Base-by-base conservation (phyloP, 2,113 vertebrate species). In the Menidia beryllina region DNA sequence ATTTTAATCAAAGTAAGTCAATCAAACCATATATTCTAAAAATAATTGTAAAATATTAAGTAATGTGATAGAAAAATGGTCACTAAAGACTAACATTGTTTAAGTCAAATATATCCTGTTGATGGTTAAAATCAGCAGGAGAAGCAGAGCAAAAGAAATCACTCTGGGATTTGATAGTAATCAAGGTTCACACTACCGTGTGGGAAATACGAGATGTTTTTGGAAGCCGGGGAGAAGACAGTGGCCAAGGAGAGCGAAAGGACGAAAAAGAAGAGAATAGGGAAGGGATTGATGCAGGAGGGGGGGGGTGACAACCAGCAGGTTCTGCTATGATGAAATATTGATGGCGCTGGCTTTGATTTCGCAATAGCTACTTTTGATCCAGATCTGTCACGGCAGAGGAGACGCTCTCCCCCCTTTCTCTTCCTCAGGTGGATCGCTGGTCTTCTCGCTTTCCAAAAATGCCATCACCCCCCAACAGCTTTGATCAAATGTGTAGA, bases 291-390 rank as follows among this genome's bases (percentile, higher is more conserved):
- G 72, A 56, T 80, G 67, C 56, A 15, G 49, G 67, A 45, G 36
- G 26, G 45, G 23, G 21, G 10, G n/a, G 10, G 53, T 0, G 36
- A 56, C 58, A 45, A 68, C 65, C 4, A 23, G 41, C 75, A 69
- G 81, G 38, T 79, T 87, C 75, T 85, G 56, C 79, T 86, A 8
- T 88, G 89, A 91, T 90, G 51, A 90, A 89, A 87, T 88, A 90
- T 90, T 89, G 83, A 92, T 85, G 76, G 1, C 14, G 25, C 66
- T 30, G 80, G 86, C 87, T 92, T 91, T 90, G 87, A 90, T 92
- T 89, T 80, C 76, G 87, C 79, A 81, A 85, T 83, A 72, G 86
- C 62, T 70, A 81, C 82, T 85, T 91, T 88, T 90, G 91, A 90
- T 90, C 86, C 81, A 79, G 82, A 86, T 85, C 81, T 79, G 79